Percentiles rank a stretch among this genome's conserved stretches.
These are phyloP conservation scores for Columbina picui DNA, from an alignment of 2,113 vertebrate genomes.

Conservation along the genomic window DNA sequence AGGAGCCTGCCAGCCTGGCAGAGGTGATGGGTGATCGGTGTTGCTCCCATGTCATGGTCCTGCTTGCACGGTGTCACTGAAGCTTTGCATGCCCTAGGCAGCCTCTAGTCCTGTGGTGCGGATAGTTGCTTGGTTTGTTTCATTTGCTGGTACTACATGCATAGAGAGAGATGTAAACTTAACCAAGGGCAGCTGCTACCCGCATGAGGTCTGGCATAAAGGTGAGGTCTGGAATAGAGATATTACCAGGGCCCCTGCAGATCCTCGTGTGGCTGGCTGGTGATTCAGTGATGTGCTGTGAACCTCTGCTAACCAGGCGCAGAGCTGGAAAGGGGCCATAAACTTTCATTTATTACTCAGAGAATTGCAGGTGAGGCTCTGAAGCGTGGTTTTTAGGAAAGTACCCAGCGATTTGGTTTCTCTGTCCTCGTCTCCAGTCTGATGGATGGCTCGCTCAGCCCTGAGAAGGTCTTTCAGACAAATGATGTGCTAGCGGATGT, in stretches of 20 bases:
- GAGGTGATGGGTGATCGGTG: slow-evolving; percentile 65
- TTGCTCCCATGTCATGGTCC: background rate
- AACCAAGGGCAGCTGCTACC: background rate
- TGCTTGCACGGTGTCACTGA: background rate
- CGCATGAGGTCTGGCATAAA: background rate
- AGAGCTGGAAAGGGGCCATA: fast-evolving
- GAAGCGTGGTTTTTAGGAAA: background rate
- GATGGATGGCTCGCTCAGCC: background rate
- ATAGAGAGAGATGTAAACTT: too few relatives aligned
- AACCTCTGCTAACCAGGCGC: background rate
- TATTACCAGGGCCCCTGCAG: background rate
- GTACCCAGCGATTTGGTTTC: fast-evolving
- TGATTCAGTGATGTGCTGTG: background rate
- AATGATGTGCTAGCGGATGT: fast-evolving
- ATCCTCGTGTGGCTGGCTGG: background rate
- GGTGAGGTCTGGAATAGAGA: too few relatives aligned
- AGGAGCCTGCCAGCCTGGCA: slow-evolving; percentile 70
- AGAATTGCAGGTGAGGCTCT: background rate
- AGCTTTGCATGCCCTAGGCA: background rate
- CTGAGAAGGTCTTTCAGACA: background rate
- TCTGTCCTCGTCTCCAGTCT: background rate
- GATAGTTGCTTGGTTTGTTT: background rate
- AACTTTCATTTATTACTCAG: background rate
- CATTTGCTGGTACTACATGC: background rate
- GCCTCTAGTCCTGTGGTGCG: background rate